Percentiles rank a stretch among this genome's conserved stretches.
phyloP scores from a whole-genome alignment of 2,797 vertebrate genomes.

The Nannoperca obscura region DNA sequence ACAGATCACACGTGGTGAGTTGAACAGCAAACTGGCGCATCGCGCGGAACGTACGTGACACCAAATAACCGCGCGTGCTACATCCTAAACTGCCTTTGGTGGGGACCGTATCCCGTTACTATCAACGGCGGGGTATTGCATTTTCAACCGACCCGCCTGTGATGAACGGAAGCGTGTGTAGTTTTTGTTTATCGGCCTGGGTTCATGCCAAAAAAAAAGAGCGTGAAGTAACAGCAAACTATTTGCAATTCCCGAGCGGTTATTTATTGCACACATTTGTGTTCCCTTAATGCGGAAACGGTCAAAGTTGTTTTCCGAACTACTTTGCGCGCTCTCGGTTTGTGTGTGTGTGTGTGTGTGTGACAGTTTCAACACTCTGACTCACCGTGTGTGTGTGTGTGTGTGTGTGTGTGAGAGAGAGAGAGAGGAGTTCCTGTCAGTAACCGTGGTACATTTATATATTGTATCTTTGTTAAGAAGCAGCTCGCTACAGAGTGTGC shows the following conservation, averaged over 20 bases:
- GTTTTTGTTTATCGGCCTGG: not conserved
- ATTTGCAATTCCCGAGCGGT: rapidly evolving
- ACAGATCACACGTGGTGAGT: constrained; percentile 95
- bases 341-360: constrained; percentile 44
- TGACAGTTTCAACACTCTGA: constrained; percentile 61
- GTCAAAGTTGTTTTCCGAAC: constrained; percentile 66
- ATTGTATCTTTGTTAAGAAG: constrained; percentile 2
- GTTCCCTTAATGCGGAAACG: constrained; percentile 66
- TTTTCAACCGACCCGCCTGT: constrained; percentile 59
- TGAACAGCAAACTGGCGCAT: constrained; percentile 44
- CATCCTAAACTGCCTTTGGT: constrained; percentile 2
- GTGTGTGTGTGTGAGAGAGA: not conserved
- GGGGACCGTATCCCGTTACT: constrained; percentile 27
- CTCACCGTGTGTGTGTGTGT: constrained; percentile 45
- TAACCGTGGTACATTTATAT: constrained; percentile 1
- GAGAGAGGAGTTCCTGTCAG: constrained; percentile 51
- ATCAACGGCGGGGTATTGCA: constrained; percentile 15
- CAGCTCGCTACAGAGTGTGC: not conserved
- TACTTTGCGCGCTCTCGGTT: constrained; percentile 73
- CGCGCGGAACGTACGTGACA: constrained; percentile 17
- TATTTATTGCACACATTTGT: not conserved
- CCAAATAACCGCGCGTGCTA: not conserved
- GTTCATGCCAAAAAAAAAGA: not conserved
- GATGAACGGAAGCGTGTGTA: constrained; percentile 33
- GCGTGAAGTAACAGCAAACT: constrained; percentile 8